Conservation (phyloP, 2,113 vertebrate genomes). For the Rostratula benghalensis region DNA sequence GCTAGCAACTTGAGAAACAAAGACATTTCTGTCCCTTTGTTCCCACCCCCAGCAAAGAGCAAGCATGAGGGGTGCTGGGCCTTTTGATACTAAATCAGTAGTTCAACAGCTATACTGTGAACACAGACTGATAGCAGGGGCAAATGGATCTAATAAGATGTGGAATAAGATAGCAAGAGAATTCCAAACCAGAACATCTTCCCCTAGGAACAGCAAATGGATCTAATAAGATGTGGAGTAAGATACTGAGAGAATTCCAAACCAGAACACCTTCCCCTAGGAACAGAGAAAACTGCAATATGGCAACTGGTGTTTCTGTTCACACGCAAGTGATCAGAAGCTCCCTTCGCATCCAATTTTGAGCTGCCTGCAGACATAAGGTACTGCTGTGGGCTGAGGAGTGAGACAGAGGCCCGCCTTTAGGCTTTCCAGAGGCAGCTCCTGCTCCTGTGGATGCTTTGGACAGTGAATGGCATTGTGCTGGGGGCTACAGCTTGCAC, state of each 20-base stretch:
- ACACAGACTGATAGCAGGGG: background rate
- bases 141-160: background rate
- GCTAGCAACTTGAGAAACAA: background rate
- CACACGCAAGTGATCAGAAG: background rate
- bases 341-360: background rate
- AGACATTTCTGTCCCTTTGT: background rate
- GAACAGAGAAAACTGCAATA: background rate
- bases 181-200: background rate
- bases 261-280: background rate
- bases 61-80: background rate
- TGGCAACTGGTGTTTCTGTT: background rate
- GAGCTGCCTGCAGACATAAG: background rate
- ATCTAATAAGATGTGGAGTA: background rate
- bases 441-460: background rate
- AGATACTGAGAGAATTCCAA: background rate
- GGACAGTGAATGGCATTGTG: constrained; percentile 50
- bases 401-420: background rate
- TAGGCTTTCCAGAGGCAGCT: background rate
- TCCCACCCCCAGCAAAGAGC: background rate
- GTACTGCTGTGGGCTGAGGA: background rate
- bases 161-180: background rate
- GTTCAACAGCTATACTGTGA: background rate
- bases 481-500: background rate
- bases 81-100: background rate
- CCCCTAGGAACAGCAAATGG: background rate